Evolutionary conservation across 2,888 invertebrate genomes (phyloP).

Genomic region (Yponomeuta cagnagella): DNA sequence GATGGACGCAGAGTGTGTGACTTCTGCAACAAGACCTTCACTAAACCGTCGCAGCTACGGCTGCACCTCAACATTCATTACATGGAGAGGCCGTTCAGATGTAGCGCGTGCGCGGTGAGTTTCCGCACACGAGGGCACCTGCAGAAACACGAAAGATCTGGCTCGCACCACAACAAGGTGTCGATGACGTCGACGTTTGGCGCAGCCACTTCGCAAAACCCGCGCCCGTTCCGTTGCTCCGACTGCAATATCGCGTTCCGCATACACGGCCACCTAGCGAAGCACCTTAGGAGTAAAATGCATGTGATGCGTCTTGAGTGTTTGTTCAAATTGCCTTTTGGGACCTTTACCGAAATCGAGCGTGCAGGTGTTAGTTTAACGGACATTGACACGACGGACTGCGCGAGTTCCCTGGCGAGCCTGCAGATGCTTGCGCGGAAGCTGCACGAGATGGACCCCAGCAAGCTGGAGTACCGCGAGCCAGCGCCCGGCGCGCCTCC

Average conservation of each 20-base stretch:
- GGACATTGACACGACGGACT: conserved; percentile 97
- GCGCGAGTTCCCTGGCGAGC: conserved; percentile 94
- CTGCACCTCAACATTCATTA: conserved; percentile 97
- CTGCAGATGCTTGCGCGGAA: conserved; percentile 87
- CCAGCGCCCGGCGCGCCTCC: conserved; percentile 45
- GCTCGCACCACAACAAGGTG: conserved; percentile 94
- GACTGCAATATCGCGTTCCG: conserved; percentile 97
- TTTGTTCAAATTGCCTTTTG: conserved; percentile 93
- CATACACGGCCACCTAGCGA: conserved; percentile 97
- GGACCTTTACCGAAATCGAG: conserved; percentile 95
- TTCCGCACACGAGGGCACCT: conserved; percentile 93
- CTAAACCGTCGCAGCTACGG: conserved; percentile 91
- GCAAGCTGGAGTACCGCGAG: conserved; percentile 81
- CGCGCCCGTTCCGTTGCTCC: conserved; percentile 95
- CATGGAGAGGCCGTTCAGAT: conserved; percentile 93
- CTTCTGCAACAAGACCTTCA: conserved; percentile 94
- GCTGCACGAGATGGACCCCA: conserved; percentile 87
- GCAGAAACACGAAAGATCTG: conserved; percentile 94
- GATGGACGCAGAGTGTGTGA: conserved; percentile 87
- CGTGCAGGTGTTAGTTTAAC: conserved; percentile 91
- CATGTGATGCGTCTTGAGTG: conserved; percentile 96
- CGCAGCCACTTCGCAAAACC: conserved; percentile 91
- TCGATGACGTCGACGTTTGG: conserved; percentile 91
- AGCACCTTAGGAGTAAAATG: conserved; percentile 96
- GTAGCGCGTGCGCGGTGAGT: conserved; percentile 93